phyloP scores from a whole-genome alignment of 2,113 vertebrate species.

The Osmerus mordax region DNA sequence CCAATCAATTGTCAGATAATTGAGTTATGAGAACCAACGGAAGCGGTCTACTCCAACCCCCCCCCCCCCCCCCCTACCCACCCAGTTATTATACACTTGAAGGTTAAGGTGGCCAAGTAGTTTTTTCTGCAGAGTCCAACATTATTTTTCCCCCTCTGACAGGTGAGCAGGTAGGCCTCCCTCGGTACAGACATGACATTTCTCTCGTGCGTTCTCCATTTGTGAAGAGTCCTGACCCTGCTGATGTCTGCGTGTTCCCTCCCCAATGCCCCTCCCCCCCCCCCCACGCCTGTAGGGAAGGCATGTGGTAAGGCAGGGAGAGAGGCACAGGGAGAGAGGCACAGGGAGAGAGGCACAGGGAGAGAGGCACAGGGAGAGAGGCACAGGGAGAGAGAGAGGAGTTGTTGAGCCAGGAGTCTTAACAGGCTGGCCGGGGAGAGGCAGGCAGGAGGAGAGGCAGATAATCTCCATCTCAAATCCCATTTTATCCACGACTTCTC shows the following conservation, averaged over 20 bases:
- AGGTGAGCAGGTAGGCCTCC: background rate
- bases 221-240: background rate
- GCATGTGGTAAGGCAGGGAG: background rate
- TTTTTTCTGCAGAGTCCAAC: background rate
- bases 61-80: background rate
- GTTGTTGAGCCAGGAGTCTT: background rate
- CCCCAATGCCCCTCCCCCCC: background rate
- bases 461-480: conserved; percentile 28
- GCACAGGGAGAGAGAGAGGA: conserved; percentile 3
- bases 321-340: background rate
- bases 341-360: conserved; percentile 10
- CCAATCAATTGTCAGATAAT: conserved; percentile 38
- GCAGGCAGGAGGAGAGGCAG: conserved; percentile 3
- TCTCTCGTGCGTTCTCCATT: background rate
- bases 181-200: conserved; percentile 20
- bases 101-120: conserved; percentile 20
- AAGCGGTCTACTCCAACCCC: conserved; percentile 18
- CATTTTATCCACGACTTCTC: conserved; percentile 36
- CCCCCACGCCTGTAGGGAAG: background rate
- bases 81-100: conserved; percentile 12
- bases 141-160: conserved; percentile 2
- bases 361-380: background rate
- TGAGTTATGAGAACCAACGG: conserved; percentile 41
- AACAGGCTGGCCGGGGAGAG: background rate
- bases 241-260: background rate